These are phyloP conservation scores for Mamestra brassicae DNA, from an alignment of 2,888 invertebrate species.

Conservation along the genomic window DNA sequence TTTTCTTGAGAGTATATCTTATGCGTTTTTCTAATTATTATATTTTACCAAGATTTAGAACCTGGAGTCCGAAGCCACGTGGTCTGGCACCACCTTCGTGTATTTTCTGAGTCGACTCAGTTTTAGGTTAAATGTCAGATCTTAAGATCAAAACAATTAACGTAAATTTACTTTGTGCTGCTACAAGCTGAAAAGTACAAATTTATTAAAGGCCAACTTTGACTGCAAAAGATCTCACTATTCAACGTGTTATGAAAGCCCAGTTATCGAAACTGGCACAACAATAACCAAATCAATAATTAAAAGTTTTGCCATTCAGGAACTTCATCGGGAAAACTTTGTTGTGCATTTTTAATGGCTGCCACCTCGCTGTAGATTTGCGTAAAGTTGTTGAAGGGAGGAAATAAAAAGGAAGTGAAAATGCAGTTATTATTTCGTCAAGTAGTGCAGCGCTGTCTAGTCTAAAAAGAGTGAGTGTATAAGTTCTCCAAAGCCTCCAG, in stretches of 20 bases:
- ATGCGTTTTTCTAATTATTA: too few species aligned
- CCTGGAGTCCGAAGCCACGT: too few species aligned
- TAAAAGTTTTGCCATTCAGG: conserved; percentile 70
- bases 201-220: background rate
- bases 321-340: conserved; percentile 52
- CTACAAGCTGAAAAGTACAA: too few species aligned
- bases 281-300: conserved; percentile 68
- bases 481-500: too few species aligned
- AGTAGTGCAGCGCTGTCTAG: background rate
- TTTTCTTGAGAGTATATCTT: too few species aligned
- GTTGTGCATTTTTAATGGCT: conserved; percentile 19
- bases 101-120: too few species aligned
- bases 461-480: too few species aligned
- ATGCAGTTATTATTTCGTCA: too few species aligned
- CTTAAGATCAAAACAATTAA: too few species aligned
- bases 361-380: conserved; percentile 31
- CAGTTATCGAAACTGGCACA: conserved; percentile 29
- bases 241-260: conserved; percentile 6
- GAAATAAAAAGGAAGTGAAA: conserved; percentile 12
- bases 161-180: background rate
- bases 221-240: conserved; percentile 6
- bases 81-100: too few species aligned
- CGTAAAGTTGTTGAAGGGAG: conserved; percentile 20
- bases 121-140: too few species aligned
- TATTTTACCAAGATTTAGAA: too few species aligned